These are phyloP conservation scores for Trididemnum miniatum DNA, from an alignment of 23 tunicate genomes.

Conservation along the genomic window DNA sequence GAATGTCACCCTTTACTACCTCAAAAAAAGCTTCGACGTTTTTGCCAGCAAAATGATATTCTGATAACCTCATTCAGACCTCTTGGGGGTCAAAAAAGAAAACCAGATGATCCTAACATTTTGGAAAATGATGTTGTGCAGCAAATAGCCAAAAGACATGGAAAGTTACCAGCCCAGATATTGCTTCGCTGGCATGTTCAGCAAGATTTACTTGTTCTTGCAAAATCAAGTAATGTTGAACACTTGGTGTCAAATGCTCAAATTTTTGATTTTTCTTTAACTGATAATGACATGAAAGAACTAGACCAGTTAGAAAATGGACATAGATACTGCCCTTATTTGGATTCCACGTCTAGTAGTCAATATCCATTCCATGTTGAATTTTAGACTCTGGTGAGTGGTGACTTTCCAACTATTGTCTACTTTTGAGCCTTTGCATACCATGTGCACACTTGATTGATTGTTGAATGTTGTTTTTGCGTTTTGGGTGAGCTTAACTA, in stretches of 20 bases:
- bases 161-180: slow-evolving; percentile 63
- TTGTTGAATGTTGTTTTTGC: background rate
- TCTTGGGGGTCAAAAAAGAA: slow-evolving; percentile 59
- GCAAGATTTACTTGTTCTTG: slow-evolving; percentile 49
- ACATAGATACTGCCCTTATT: slow-evolving; percentile 46
- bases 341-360: slow-evolving; percentile 15
- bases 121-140: slow-evolving; percentile 42
- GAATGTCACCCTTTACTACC: slow-evolving; percentile 77
- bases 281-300: slow-evolving; percentile 44
- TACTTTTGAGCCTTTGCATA: no score
- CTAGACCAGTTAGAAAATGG: slow-evolving; percentile 31
- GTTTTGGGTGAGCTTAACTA: background rate
- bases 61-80: slow-evolving; percentile 56
- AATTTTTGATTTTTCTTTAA: slow-evolving; percentile 59
- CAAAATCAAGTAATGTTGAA: slow-evolving; percentile 53
- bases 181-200: slow-evolving; percentile 70
- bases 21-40: slow-evolving; percentile 55
- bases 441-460: no score
- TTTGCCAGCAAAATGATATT: slow-evolving; percentile 59
- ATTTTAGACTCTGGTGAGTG: slow-evolving; percentile 38
- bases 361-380: slow-evolving; percentile 66
- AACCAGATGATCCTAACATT: slow-evolving; percentile 34
- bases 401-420: no score
- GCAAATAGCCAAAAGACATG: slow-evolving; percentile 53
- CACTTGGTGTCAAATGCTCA: slow-evolving; percentile 49